A percentile compares a stretch with the other conserved stretches of the same genome.
phyloP scores from a whole-genome alignment of 2,113 vertebrate species.

The Micromys minutus region DNA sequence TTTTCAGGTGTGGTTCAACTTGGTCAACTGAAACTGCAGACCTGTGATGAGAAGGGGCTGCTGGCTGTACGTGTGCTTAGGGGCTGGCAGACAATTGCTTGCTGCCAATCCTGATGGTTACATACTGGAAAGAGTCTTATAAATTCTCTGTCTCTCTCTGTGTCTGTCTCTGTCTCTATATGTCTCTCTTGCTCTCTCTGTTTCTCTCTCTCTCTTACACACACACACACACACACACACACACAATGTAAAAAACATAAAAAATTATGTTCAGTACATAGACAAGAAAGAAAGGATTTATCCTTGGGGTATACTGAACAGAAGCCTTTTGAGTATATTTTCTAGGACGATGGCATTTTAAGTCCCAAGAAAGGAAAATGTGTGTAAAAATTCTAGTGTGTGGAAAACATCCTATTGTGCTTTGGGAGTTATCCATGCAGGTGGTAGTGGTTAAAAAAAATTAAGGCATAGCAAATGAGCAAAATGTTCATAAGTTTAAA shows the following conservation, averaged over 20 bases:
- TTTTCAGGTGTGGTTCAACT: background rate
- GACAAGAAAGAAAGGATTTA: background rate
- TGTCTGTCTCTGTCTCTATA: rapidly evolving
- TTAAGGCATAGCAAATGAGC: background rate
- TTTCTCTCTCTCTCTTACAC: background rate
- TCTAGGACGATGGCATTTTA: background rate
- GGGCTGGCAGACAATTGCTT: background rate
- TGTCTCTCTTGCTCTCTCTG: no score
- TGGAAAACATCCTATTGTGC: background rate
- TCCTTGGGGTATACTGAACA: background rate
- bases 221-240: background rate
- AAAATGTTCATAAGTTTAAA: conserved; percentile 4
- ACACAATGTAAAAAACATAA: background rate
- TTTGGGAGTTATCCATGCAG: background rate
- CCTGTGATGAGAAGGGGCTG: background rate
- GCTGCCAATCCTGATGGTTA: no score
- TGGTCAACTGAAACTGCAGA: background rate
- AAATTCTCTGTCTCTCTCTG: no score
- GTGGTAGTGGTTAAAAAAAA: background rate
- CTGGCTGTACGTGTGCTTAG: background rate
- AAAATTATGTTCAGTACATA: background rate
- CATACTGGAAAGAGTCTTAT: no score
- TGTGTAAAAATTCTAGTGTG: background rate
- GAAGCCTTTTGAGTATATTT: conserved; percentile 3
- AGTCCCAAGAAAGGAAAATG: background rate